phyloP scores from a whole-genome alignment of 2,797 vertebrate species.

The Liasis olivaceus region DNA sequence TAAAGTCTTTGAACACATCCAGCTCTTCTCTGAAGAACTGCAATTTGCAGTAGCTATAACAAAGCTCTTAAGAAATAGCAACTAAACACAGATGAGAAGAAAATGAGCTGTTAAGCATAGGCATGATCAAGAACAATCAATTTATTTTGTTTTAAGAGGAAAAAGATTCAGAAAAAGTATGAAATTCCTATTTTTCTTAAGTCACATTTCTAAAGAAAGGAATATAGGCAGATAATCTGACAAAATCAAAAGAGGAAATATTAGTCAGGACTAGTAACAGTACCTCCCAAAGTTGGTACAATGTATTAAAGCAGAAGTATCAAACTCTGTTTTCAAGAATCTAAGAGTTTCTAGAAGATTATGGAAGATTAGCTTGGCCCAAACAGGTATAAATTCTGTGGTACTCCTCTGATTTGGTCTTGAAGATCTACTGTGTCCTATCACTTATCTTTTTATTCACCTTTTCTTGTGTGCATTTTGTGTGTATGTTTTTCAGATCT shows the following conservation, averaged over 20 bases:
- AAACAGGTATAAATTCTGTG: neutral
- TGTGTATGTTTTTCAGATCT: neutral
- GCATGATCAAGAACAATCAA: neutral
- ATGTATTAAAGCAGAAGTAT: neutral
- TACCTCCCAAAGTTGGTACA: neutral
- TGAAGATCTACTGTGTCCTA: neutral
- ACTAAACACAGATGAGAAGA: neutral
- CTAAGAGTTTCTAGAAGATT: neutral
- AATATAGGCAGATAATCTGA: neutral
- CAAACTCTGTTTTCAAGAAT: neutral
- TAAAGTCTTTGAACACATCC: neutral
- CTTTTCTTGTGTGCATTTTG: neutral
- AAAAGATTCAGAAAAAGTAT: neutral
- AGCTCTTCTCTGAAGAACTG: neutral
- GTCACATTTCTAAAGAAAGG: neutral
- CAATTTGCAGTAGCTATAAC: neutral
- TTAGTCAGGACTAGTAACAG: neutral
- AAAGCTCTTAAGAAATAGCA: neutral
- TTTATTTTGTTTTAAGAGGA: neutral
- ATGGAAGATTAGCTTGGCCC: neutral
- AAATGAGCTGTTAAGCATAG: neutral
- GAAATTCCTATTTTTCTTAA: neutral
- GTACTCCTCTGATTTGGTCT: no score
- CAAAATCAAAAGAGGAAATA: neutral
- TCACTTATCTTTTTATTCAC: neutral